Evolutionary conservation across 2,888 invertebrate genomes (phyloP), one percentile per base, ranked within the genome.

Genomic region (Andrena haemorrhoa): DNA sequence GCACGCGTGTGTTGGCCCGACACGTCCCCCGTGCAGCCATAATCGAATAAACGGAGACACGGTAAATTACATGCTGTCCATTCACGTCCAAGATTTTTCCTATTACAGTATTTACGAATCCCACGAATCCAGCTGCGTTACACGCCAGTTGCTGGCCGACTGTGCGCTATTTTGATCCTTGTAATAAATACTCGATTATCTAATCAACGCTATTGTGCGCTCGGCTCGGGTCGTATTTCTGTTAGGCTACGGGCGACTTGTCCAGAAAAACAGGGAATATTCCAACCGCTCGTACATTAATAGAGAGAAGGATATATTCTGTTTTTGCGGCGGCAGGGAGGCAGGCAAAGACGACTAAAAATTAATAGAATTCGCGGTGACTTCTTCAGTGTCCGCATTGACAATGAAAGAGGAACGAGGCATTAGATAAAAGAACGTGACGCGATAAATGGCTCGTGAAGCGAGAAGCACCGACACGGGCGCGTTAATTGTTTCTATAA

Each of bases 121-220:
- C n/a, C n/a, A 23, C 33, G n/a, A 71, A 49, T 33, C 51, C 66
- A 53, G 65, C 47, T 31, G 65, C 61, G n/a, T 33, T 63, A 63
- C 51, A 51, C 3, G 73, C 47, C 33, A 16, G 23, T 20, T n/a
- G 20, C 60, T 23, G 56, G 47, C 49, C 69, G 41, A 7, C 20
- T 47, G 61, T 33, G 20, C 23, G 65, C 75, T 79, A 71, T 75
- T 75, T 63, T 41, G 61, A 68, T 71, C 71, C 75, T 35, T 5
- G 73, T 60, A 79, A 79, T 79, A 82, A 71, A 79, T 79, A 75
- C 58, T 47, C 51, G 75, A 82, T 82, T 79, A 82, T 68, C 75
- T 81, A 81, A 81, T 81, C 81, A 73, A 81, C 71, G 71, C 49
- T 73, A 64, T 79, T 73, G 77, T 71, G 58, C 41, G 12, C 5